These are phyloP conservation scores for Leptopterna dolabrata DNA, from an alignment of 2,888 invertebrate species.

Conservation along the genomic window DNA sequence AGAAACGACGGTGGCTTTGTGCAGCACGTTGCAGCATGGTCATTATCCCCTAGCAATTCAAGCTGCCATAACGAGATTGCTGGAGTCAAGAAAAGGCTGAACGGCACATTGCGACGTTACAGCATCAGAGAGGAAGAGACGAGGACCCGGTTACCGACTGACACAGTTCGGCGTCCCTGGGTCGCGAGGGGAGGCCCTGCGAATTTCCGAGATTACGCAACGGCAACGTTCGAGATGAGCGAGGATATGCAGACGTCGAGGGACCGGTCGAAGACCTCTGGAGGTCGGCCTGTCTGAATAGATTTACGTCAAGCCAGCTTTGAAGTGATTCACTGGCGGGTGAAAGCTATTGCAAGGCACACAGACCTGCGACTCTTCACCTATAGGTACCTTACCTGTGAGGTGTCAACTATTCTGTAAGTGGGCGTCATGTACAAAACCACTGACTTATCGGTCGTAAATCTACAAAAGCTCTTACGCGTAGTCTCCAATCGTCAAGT, in stretches of 20 bases:
- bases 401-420: too few relatives aligned
- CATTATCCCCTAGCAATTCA: not conserved
- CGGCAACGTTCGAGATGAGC: not conserved
- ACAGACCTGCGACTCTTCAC: too few relatives aligned
- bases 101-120: not conserved
- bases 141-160: conserved; percentile 30
- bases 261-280: not conserved
- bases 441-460: too few relatives aligned
- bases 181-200: not conserved
- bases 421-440: too few relatives aligned
- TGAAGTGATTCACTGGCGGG: too few relatives aligned
- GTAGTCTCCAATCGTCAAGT: too few relatives aligned
- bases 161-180: conserved; percentile 16
- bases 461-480: too few relatives aligned
- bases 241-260: conserved; percentile 22
- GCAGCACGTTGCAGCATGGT: not conserved
- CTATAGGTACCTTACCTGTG: too few relatives aligned
- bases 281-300: not conserved
- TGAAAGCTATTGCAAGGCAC: too few relatives aligned
- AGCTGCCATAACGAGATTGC: not conserved
- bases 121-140: not conserved
- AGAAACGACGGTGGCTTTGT: not conserved
- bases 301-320: too few relatives aligned
- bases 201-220: conserved; percentile 4
- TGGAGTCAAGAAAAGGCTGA: not conserved